Conservation (phyloP, 2,888 invertebrate genomes). For the Steinernema scapterisci region DNA sequence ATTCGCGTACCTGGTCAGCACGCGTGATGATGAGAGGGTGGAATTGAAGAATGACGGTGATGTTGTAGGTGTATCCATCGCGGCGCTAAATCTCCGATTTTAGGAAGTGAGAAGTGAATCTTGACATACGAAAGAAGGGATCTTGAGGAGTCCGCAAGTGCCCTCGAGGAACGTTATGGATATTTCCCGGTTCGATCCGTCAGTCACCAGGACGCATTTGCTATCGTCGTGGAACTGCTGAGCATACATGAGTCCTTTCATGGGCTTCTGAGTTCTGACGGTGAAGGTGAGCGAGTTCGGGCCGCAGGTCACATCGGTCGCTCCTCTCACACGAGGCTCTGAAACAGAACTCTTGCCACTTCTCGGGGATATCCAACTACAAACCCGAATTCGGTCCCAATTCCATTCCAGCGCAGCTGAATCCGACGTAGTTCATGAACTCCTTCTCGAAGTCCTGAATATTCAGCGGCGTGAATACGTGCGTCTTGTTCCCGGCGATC, state of each 20-base stretch:
- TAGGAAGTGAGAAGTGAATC: background rate
- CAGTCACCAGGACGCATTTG: slow-evolving; percentile 53
- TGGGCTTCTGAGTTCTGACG: slow-evolving; percentile 60
- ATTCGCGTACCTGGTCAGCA: slow-evolving; percentile 52
- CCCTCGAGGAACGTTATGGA: slow-evolving; percentile 59
- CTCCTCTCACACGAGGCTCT: slow-evolving; percentile 62
- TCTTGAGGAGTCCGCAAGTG: slow-evolving; percentile 57
- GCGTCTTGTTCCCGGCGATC: slow-evolving; percentile 52
- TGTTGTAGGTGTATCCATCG: slow-evolving; percentile 58
- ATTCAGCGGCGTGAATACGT: slow-evolving; percentile 61
- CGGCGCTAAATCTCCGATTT: slow-evolving; percentile 40
- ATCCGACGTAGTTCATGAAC: slow-evolving; percentile 63
- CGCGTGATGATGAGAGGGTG: slow-evolving; percentile 65
- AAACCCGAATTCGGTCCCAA: slow-evolving; percentile 56
- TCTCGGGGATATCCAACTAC: too few species aligned
- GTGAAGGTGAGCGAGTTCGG: slow-evolving; percentile 60
- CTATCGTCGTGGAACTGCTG: slow-evolving; percentile 58
- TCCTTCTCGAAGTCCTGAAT: slow-evolving; percentile 60
- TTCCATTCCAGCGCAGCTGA: slow-evolving; percentile 61
- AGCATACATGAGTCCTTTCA: slow-evolving; percentile 63
- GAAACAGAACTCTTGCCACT: slow-evolving; percentile 28
- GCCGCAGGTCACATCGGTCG: slow-evolving; percentile 61
- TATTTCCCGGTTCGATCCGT: slow-evolving; percentile 53
- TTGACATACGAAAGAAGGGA: slow-evolving; percentile 47
- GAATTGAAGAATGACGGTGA: slow-evolving; percentile 64